Percentiles rank a stretch among this genome's conserved stretches.
Conservation (phyloP, 2,888 invertebrate genomes). For the Clivina fossor region DNA sequence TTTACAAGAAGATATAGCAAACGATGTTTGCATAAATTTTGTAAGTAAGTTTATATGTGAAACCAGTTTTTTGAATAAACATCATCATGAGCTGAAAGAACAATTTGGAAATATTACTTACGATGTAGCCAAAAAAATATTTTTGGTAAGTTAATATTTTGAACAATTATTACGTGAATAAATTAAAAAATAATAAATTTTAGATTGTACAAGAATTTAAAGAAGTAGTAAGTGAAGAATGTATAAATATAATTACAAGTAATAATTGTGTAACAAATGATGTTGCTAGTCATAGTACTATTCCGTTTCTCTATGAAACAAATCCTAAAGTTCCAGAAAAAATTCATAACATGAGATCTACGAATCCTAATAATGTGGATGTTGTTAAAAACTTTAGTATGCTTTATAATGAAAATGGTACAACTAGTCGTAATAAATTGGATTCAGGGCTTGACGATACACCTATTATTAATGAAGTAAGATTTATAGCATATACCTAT, state of each 20-base stretch:
- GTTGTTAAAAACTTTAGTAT: constrained; percentile 57
- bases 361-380: constrained; percentile 51
- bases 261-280: constrained; percentile 43
- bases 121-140: constrained; percentile 60
- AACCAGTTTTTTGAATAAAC: constrained; percentile 61
- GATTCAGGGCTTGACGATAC: too few species aligned
- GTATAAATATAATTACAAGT: background rate
- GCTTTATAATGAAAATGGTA: constrained; percentile 51
- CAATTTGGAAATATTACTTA: constrained; percentile 63
- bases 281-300: constrained; percentile 54
- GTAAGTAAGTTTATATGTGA: constrained; percentile 65
- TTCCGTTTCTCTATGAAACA: constrained; percentile 48
- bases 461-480: too few species aligned
- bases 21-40: constrained; percentile 64
- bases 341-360: constrained; percentile 52
- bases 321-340: constrained; percentile 53
- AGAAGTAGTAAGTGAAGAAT: constrained; percentile 8
- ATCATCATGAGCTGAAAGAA: constrained; percentile 59
- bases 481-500: too few species aligned
- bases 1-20: constrained; percentile 60
- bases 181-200: constrained; percentile 8
- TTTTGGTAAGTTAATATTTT: constrained; percentile 52
- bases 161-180: background rate
- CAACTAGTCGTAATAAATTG: too few species aligned
- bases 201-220: constrained; percentile 18